Evolutionary conservation across 1,140 invertebrate genomes (phyloP), one percentile per base, ranked within the genome.

Genomic region (Lerema accius): DNA sequence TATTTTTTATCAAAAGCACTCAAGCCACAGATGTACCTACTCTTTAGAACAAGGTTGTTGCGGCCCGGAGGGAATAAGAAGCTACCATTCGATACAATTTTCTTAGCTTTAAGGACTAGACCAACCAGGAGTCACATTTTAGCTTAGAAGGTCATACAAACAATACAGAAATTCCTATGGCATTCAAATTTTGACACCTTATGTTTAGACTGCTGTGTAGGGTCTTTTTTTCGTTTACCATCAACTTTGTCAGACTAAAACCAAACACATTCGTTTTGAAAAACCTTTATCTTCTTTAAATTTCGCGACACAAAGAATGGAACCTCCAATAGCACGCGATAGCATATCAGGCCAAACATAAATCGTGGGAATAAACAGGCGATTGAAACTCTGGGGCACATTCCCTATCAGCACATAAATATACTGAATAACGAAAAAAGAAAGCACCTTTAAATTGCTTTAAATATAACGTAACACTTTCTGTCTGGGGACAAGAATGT

Each of bases 291-390:
- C 5, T 28, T 13, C 11, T 48, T 48, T 28, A 48, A 48, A 48
- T 48, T 28, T 14, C 2, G 19, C 43, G 43, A 46, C 11, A 48
- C 45, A 28, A 28, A 14, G n/a, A 48, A 48, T 14, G 16, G 45
- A 48, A 28, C 45, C 35, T 37, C 28, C 43, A 46, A 46, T 46
- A 46, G 5, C 9, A 17, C 42, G 2, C 17, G 45, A 48, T 48
- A 48, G n/a, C 23, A 23, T 48, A 48, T 48, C 45, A 26, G 45
- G 0, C 19, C 45, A 3, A 26, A 14, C 45, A 48, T 48, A 48
- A 48, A 48, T 48, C 45, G 45, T 46, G 43, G 19, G 23, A 48
- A 26, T 48, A 48, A 48, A 48, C 45, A 48, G 45, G 45, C 45
- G 45, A 48, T 48, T 23, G 45, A 37, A 48, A 48, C 10, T 48